Base-by-base conservation (phyloP, 2,113 vertebrate species). In the Phodopus roborovskii region DNA sequence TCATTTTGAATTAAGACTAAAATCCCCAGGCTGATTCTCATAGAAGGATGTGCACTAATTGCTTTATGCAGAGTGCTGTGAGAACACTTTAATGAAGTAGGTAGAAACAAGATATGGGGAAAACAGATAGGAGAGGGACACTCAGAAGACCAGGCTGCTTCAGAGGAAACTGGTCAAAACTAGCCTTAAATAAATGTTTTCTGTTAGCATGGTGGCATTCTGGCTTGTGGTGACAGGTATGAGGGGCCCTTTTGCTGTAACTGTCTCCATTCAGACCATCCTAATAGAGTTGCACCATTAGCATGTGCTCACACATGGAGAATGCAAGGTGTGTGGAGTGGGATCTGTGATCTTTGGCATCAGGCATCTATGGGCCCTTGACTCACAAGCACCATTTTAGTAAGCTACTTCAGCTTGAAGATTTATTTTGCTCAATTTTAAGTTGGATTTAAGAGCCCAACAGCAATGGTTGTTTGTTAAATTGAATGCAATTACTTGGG, bases 41-140 rank as follows among this genome's bases (percentile, higher is more conserved):
- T n/a, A 94, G 95, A 94, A 92, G 89, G 92, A 91, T 91, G 82
- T 86, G 73, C 90, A 88, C 81, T 97, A 92, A 96, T 97, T 96
- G 96, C 96, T 96, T 97, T 97, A 97, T 94, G 94, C 74, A 85
- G 71, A 82, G 68, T 75, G 78, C 88, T 85, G 71, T 62, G 88
- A 96, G 86, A 96, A 95, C 8, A 42, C 88, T 97, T 93, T 95
- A 95, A 97, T 94, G 91, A 96, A 97, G 87, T 88, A 53, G 62
- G 77, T 53, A 78, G 97, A 97, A 98, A 96, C 62, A 92, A 93
- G 96, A 97, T 95, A 73, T 22, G 66, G 87, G 91, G 33, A 79
- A 2, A 68, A 24, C 90, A 79, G 28, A 42, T 15, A 42, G n/a
- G 56, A 82, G 62, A 74, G 73, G 79, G 81, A 50, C 60, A 71